Conservation (phyloP, 1,140 invertebrate genomes). For the Gryllus bimaculatus region DNA sequence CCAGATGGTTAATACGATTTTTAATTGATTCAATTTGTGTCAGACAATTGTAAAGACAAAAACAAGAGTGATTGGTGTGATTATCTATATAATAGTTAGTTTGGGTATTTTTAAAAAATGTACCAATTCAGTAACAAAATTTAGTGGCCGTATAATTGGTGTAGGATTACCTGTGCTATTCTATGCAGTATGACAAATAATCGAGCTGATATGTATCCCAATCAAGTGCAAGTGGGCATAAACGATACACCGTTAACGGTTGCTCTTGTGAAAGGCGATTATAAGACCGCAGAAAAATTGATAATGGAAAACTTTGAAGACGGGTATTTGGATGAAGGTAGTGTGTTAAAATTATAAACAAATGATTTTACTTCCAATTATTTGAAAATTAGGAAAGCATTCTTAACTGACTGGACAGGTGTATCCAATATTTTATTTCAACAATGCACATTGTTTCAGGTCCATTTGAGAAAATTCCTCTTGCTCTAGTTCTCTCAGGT, state of each 20-base stretch:
- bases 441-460: neutral
- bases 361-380: neutral
- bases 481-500: neutral
- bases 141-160: no score
- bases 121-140: no score
- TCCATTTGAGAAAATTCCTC: constrained; percentile 8
- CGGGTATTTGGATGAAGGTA: constrained; percentile 7
- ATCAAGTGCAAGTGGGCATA: constrained; percentile 8
- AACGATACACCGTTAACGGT: constrained; percentile 8
- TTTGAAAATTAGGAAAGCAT: neutral
- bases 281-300: constrained; percentile 3
- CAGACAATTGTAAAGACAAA: no score
- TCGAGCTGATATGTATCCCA: neutral
- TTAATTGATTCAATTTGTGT: no score
- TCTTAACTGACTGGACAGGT: neutral
- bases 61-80: no score
- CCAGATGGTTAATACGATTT: no score
- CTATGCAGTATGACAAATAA: neutral
- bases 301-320: neutral
- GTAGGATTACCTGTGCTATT: no score
- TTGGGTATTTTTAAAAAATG: no score
- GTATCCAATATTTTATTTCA: neutral
- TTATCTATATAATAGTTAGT: no score
- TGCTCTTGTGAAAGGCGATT: constrained; percentile 7
- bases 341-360: neutral